These are phyloP conservation scores for Leptoteleia sp. DNA, from an alignment of 1,140 invertebrate genomes.

Conservation along the genomic window DNA sequence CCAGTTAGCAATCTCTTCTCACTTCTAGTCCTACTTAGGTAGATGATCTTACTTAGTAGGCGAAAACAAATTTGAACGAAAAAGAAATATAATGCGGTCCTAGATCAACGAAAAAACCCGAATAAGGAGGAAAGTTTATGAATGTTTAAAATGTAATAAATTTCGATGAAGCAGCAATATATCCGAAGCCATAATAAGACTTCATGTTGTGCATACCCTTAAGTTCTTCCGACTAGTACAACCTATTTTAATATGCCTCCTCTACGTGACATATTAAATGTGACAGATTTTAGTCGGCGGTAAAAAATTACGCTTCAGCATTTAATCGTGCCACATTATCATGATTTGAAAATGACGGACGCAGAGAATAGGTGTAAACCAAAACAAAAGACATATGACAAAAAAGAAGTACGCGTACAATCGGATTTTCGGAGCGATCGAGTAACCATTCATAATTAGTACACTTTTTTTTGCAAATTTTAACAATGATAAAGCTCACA, in stretches of 20 bases:
- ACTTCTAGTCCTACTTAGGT: no score
- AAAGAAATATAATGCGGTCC: not conserved
- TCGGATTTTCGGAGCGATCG: slow-evolving; percentile 12
- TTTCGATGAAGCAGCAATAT: slow-evolving; percentile 79
- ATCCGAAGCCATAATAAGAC: slow-evolving; percentile 78
- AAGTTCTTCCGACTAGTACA: slow-evolving; percentile 72
- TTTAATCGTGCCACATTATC: not conserved
- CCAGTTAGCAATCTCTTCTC: no score
- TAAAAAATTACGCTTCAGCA: no score
- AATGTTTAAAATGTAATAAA: slow-evolving; percentile 69
- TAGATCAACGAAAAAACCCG: no score
- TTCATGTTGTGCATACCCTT: slow-evolving; percentile 76
- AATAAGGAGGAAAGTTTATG: slow-evolving; percentile 38
- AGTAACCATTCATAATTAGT: not conserved
- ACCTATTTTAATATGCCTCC: slow-evolving; percentile 68
- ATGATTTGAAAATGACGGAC: no score
- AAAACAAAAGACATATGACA: slow-evolving; percentile 21
- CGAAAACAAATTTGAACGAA: no score
- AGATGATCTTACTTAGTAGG: no score
- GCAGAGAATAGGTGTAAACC: no score
- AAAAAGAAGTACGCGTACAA: slow-evolving; percentile 69
- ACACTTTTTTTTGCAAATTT: no score
- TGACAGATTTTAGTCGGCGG: no score
- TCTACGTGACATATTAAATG: slow-evolving; percentile 51
- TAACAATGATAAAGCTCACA: no score